Base-by-base conservation (phyloP, 2,888 invertebrate genomes). In the Hirtodrosophila trivittata region DNA sequence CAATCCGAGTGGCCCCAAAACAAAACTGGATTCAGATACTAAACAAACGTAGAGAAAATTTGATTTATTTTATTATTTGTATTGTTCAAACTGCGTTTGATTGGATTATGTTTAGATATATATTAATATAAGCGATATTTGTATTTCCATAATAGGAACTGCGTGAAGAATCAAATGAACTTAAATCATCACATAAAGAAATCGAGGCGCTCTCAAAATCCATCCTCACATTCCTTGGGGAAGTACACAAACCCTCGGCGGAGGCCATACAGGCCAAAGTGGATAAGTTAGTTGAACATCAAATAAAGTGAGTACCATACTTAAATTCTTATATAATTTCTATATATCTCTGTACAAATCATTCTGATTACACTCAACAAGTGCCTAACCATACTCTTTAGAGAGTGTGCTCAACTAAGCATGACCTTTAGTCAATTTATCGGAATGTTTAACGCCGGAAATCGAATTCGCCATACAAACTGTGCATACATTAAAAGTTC, bases 131-230 rank as follows among this genome's bases (percentile, higher is more conserved):
- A 10, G 5, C 5, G 5, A 21, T 21, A 21, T 21, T 21, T 21
- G 2, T 21, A 21, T 21, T 21, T 21, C 2, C 5, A 21, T 21
- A 12, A 39, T 89, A 96, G 96, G 95, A 95, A 89, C 92, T 96
- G 80, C 93, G 94, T 89, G 92, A 92, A 73, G 96, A 96, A 92
- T 94, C 95, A 66, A 93, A 94, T 87, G 92, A 94, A 78, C 91
- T 95, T 71, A 93, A 93, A 89, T 93, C 94, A 59, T 92, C 92
- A 86, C 92, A 93, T 77, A 94, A 94, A 85, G 95, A 95, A 88
- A 92, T 95, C 32, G 89, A 93, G 70, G 75, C 89, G 93, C 94
- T 95, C 88, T 94, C 95, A 37, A 93, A 93, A 83, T 94, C 94
- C 74, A 94, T 96, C 39, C 91, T 95, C 69, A 92, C 92, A 67